Base-by-base conservation (phyloP, 2,797 vertebrate genomes). In the Heliangelus exortis region DNA sequence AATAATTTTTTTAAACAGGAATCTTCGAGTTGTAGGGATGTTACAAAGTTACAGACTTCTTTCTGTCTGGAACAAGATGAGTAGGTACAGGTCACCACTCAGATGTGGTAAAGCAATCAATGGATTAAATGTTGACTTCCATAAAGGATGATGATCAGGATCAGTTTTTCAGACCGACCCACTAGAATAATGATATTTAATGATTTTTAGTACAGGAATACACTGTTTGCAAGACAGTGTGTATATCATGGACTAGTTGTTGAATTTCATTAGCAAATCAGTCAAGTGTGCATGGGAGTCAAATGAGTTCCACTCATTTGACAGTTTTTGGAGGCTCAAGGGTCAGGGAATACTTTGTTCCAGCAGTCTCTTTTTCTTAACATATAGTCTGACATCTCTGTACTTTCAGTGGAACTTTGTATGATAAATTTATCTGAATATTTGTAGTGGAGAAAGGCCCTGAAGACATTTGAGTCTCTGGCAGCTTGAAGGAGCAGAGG, bases 401-500 rank as follows among this genome's bases (percentile, higher is more conserved):
- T 71, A 48, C 57, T 85, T 77, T 43, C 66, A 83, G 66, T 58
- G 66, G 62, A 87, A 72, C 22, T 72, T 26, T 89, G 89, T 36
- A 26, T 55, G 21, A 71, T 91, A 83, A 89, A 85, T 62, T 72
- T 80, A 59, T 25, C 66, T 69, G 79, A 85, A 72, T 85, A 28
- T 51, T 45, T 29, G 50, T 83, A 66, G 58, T 62, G 62, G 33
- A 59, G 76, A 43, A 83, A 83, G 43, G 54, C 75, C 76, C 84
- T 62, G 63, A 87, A 71, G 87, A 48, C 66, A 31, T 75, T 58
- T 0, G 1, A 53, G 47, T 69, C 28, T 84, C n/a, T 95, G 92
- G 59, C 93, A 96, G 89, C 63, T 76, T 93, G 87, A 93, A 93
- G 73, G 73, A 91, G 74, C 58, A 53, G 58, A 75, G 84, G 73